Percentiles rank a stretch among this genome's conserved stretches.
Conservation (phyloP, 2,888 invertebrate genomes). For the Cataglyphis cursor region DNA sequence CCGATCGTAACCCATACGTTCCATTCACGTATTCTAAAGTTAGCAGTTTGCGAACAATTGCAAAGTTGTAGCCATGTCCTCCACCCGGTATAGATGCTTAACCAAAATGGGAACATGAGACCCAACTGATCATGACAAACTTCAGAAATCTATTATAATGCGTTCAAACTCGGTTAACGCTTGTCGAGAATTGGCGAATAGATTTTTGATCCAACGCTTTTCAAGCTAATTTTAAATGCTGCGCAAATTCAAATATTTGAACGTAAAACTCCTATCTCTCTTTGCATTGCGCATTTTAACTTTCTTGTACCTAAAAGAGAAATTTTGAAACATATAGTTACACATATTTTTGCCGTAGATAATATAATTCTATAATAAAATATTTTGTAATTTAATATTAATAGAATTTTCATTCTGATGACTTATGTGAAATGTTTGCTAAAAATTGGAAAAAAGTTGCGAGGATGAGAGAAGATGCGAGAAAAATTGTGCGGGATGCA, state of each 20-base stretch:
- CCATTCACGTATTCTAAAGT: slow-evolving; percentile 20
- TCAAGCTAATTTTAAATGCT: neutral
- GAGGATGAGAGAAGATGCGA: neutral
- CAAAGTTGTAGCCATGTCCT: slow-evolving; percentile 21
- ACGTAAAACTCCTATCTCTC: neutral
- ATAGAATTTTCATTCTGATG: neutral
- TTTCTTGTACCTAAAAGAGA: neutral
- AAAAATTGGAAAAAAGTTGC: slow-evolving; percentile 29
- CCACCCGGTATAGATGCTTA: neutral
- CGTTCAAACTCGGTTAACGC: slow-evolving; percentile 24
- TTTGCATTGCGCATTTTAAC: neutral
- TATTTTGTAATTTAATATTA: slow-evolving; percentile 15
- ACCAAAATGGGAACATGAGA: slow-evolving; percentile 21
- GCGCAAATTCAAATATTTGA: slow-evolving; percentile 30
- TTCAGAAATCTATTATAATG: slow-evolving; percentile 40
- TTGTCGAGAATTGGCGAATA: neutral
- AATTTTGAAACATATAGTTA: neutral
- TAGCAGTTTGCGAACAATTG: slow-evolving; percentile 25
- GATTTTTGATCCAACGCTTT: slow-evolving; percentile 26
- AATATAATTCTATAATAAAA: neutral
- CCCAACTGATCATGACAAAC: slow-evolving; percentile 37
- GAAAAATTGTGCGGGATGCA: slow-evolving; percentile 11
- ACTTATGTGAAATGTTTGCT: slow-evolving; percentile 38
- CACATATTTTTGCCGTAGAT: neutral
- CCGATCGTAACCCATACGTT: neutral